Evolutionary conservation across 1,140 invertebrate genomes (phyloP), one percentile per base, ranked within the genome.

Genomic region (Apis cerana): DNA sequence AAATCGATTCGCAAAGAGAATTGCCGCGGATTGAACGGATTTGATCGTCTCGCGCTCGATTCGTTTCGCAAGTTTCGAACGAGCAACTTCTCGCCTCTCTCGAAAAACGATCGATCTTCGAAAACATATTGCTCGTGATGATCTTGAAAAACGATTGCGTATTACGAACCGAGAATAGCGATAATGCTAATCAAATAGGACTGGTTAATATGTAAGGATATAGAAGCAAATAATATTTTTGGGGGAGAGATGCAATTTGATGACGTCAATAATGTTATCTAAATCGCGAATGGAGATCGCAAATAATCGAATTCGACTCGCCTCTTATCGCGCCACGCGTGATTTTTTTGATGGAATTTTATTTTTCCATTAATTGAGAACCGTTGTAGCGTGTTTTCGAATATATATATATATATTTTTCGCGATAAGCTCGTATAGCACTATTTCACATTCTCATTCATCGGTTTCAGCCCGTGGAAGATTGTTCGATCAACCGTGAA

Each of bases 251-350:
- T 48, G 58, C n/a, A 21, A 21, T 21, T 4, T 3, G 9, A 1
- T 58, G 70, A 75, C 52, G 70, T 58, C 27, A 50, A 33, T 48
- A 11, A 11, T 13, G 17, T 81, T 58, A 75, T 80, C 52, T 75
- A 81, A 75, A n/a, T 19, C 43, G 79, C 27, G 50, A 78, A 71
- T 56, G 27, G 21, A 69, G n/a, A 54, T 48, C 9, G 52, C 17
- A 52, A 83, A 71, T 33, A 65, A n/a, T 5, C 19, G 19, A 71
- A 62, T 82, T 71, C 15, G 27, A 78, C 56, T 78, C 21, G 27
- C 21, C 9, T 15, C 2, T 62, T 82, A 54, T 70, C 50, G 19
- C 12, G 12, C n/a, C 1, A 27, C 2, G 9, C 50, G 21, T 3
- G 10, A 56, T 48, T 65, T 43, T n/a, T 56, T 74, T 50, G n/a